Percentiles rank a stretch among this genome's conserved stretches.
These are phyloP conservation scores for Neelides folsomi DNA, from an alignment of 2,888 invertebrate genomes.

Conservation along the genomic window DNA sequence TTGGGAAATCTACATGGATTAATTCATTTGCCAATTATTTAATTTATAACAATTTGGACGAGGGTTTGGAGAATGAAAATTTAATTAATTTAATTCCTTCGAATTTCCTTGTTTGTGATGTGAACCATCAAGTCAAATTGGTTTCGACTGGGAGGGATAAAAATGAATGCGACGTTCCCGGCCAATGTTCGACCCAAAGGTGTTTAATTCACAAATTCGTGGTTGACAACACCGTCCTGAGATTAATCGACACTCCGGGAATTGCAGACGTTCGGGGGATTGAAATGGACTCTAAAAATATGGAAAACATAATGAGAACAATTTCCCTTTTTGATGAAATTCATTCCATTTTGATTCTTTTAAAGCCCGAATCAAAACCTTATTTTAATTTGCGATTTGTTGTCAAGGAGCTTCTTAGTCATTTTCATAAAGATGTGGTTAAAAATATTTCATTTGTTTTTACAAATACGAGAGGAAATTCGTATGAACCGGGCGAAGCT, in stretches of 20 bases:
- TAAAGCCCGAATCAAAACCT: background rate
- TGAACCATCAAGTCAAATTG: too few relatives aligned
- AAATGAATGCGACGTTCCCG: background rate
- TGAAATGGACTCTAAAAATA: background rate
- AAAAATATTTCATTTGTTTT: slow-evolving; percentile 1
- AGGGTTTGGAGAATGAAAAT: too few relatives aligned
- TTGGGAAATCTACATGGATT: slow-evolving; percentile 1
- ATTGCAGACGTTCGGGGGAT: slow-evolving; percentile 1
- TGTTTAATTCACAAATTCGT: background rate
- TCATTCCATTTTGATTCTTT: background rate
- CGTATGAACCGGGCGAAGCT: background rate
- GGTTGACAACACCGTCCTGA: background rate
- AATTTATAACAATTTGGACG: background rate
- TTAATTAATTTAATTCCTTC: too few relatives aligned
- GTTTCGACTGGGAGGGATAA: background rate
- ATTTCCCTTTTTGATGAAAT: background rate
- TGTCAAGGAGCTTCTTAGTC: background rate
- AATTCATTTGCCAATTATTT: slow-evolving; percentile 2
- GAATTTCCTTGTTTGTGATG: background rate
- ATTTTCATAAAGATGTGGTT: background rate
- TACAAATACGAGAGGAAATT: slow-evolving; percentile 2
- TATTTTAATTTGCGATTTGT: background rate
- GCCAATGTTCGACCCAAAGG: background rate
- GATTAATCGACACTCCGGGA: slow-evolving; percentile 3
- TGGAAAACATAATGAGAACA: background rate